Evolutionary conservation across 2,888 invertebrate genomes (phyloP).

Genomic region (Augochlorella aurata): DNA sequence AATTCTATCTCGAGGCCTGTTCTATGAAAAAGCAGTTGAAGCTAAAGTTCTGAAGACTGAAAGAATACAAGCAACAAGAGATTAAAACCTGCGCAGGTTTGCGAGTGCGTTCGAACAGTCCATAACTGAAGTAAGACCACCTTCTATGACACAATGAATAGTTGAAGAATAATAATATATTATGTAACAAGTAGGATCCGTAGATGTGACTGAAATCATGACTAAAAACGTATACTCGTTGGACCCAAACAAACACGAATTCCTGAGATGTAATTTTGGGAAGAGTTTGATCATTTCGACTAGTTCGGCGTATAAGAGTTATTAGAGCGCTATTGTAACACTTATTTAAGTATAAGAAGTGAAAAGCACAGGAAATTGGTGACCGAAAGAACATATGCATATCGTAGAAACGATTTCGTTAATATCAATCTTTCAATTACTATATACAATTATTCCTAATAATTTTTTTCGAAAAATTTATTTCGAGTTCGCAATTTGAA

Average conservation of each 20-base stretch:
- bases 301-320: neutral
- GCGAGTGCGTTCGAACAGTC: conserved; percentile 1
- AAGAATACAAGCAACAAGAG: neutral
- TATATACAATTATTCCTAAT: neutral
- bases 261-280: neutral
- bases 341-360: neutral
- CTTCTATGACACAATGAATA: neutral
- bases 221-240: neutral
- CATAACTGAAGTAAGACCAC: neutral
- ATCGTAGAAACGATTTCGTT: neutral
- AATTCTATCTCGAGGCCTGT: neutral
- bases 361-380: neutral
- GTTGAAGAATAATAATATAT: neutral
- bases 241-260: neutral
- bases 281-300: neutral
- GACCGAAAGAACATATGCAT: neutral
- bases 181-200: neutral
- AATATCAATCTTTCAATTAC: neutral
- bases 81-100: neutral
- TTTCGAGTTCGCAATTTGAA: neutral
- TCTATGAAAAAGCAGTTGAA: conserved; percentile 1
- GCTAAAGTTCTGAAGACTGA: conserved; percentile 6
- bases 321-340: neutral
- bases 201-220: conserved; percentile 2
- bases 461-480: neutral